Base-by-base conservation (phyloP, 2,113 vertebrate genomes). In the Microcebus lehilahytsara region DNA sequence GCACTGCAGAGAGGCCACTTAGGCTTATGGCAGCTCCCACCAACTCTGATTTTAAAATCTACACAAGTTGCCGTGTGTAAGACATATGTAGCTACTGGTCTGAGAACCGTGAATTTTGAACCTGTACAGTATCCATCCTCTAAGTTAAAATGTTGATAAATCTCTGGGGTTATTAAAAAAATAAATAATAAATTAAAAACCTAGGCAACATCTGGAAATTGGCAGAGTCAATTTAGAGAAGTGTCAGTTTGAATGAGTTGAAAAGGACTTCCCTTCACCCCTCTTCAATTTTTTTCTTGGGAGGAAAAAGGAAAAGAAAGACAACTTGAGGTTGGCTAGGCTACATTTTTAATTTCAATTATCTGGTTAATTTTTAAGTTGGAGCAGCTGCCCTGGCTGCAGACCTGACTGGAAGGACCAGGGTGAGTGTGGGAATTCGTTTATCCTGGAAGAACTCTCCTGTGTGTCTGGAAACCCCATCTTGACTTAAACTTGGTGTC, bases 331-430 rank as follows among this genome's bases (percentile, higher is more conserved):
- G 20, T 77, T 94, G 78, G 27, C 77, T 37, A 71, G 62, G 34
- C 69, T 84, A 75, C 78, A 67, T 93, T 96, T 96, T 64, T 6
- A 86, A 96, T 95, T 94, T 85, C 78, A 92, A 6, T 88, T 67
- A 89, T 58, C 74, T 87, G 78, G 89, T 94, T 91, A 89, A 89
- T 91, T 96, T 96, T 96, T 96, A 95, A 92, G 83, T 78, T 51
- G 71, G 80, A 85, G 80, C 85, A 3, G 17, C 60, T 91, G 23
- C 13, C 60, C 71, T 88, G 77, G 46, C 58, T 89, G 8, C 49
- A 92, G 51, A 80, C 16, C 69, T 74, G 77, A 78, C 71, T 49
- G 56, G 64, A 94, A 89, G 25, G 40, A 67, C 67, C 88, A 27
- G 9, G 27, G 67, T 69, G 42, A 71, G 83, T 75, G n/a, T n/a